Percentiles rank a stretch among this genome's conserved stretches.
phyloP scores from a whole-genome alignment of 2,888 invertebrate genomes.

The Xiphydria camelus region DNA sequence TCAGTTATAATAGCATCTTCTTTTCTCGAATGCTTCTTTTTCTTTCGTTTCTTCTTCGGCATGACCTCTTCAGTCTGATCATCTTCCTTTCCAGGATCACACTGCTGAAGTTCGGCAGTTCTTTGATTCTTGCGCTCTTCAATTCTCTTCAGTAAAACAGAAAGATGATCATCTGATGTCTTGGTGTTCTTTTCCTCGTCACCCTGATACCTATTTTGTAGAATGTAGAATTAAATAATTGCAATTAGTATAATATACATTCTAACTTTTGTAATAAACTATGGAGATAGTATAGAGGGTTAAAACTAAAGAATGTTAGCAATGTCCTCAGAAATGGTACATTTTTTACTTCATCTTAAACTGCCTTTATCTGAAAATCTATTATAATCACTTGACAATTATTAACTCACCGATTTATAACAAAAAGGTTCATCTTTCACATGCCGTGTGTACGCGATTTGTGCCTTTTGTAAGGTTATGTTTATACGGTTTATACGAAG shows the following conservation, averaged over 20 bases:
- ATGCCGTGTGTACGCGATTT: too few relatives aligned
- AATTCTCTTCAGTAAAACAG: constrained; percentile 37
- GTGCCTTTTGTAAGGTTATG: too few relatives aligned
- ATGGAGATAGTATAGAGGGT: too few relatives aligned
- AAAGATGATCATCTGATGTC: constrained; percentile 37
- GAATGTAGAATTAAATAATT: constrained; percentile 3
- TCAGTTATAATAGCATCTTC: neutral
- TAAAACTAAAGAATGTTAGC: too few relatives aligned
- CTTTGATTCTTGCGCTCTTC: constrained; percentile 42
- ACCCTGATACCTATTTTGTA: constrained; percentile 40
- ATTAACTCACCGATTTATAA: constrained; percentile 67
- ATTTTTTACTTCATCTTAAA: too few relatives aligned
- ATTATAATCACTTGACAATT: constrained; percentile 20
- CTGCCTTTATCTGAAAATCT: too few relatives aligned
- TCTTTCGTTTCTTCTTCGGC: constrained; percentile 18
- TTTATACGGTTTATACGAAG: too few relatives aligned
- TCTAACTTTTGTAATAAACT: constrained; percentile 54
- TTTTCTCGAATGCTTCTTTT: constrained; percentile 9
- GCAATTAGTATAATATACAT: constrained; percentile 24
- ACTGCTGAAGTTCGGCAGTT: constrained; percentile 14
- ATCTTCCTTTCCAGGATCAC: constrained; percentile 15
- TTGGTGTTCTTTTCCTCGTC: constrained; percentile 28
- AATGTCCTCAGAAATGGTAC: too few relatives aligned
- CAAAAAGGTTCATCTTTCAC: constrained; percentile 68
- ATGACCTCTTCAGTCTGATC: constrained; percentile 7